Evolutionary conservation across 2,113 vertebrate species (phyloP).

Genomic region (Isichthys henryi): DNA sequence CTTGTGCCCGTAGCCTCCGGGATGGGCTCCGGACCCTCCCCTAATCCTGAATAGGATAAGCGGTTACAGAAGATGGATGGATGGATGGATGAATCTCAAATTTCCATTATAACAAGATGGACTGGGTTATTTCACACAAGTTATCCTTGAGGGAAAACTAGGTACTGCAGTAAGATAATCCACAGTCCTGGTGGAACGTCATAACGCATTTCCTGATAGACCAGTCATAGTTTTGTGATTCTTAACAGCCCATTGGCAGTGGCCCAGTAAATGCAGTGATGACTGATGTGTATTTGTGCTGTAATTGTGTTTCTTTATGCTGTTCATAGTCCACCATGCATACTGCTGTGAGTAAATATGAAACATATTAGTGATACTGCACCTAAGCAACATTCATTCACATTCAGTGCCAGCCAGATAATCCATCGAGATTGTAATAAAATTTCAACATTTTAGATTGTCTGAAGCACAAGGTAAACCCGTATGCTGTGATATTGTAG

Average conservation of each 20-base stretch:
- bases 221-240: not conserved
- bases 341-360: not conserved
- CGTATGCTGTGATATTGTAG: not conserved
- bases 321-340: not conserved
- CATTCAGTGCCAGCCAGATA: not conserved
- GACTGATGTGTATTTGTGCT: not conserved
- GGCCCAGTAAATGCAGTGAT: not conserved
- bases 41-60: not conserved
- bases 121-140: not conserved
- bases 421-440: not conserved
- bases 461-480: not conserved
- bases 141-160: not conserved
- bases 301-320: not conserved
- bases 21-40: not conserved
- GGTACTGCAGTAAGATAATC: not conserved
- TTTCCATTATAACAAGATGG: not conserved
- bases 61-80: not conserved
- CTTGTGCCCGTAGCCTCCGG: not conserved
- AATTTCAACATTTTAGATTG: not conserved
- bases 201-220: not conserved
- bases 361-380: not conserved
- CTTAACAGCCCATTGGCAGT: not conserved
- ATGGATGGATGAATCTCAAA: not conserved
- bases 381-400: not conserved
- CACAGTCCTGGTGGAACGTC: not conserved